These are phyloP conservation scores for Thalpophila matura DNA, from an alignment of 2,888 invertebrate species.

Conservation along the genomic window DNA sequence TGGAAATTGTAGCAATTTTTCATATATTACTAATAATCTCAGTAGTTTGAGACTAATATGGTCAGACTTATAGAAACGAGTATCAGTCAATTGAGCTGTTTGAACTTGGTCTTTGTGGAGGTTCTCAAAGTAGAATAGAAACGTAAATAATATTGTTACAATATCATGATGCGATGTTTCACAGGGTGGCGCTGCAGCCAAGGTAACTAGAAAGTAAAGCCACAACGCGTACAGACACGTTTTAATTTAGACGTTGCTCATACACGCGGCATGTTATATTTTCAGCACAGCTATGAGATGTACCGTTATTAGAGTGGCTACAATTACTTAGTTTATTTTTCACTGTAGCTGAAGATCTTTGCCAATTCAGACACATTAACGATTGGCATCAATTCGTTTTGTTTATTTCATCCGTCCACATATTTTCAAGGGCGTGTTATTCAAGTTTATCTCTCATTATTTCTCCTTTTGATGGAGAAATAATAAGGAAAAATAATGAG, in stretches of 20 bases:
- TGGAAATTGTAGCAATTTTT: constrained; percentile 25
- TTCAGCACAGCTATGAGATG: constrained; percentile 76
- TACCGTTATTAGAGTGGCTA: constrained; percentile 74
- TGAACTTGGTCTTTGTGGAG: background rate
- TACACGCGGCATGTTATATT: constrained; percentile 80
- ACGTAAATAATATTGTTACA: constrained; percentile 63
- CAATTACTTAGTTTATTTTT: constrained; percentile 63
- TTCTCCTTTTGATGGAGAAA: constrained; percentile 29
- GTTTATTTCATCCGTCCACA: constrained; percentile 49
- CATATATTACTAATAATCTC: background rate
- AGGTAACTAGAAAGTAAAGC: constrained; percentile 81
- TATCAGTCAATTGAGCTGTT: constrained; percentile 7
- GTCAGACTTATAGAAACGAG: background rate
- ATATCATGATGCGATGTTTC: constrained; percentile 76
- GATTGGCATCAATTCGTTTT: constrained; percentile 60
- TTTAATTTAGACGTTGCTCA: constrained; percentile 74
- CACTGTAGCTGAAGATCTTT: constrained; percentile 62
- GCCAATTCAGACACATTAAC: constrained; percentile 61
- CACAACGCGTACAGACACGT: constrained; percentile 69
- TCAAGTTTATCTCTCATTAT: constrained; percentile 34
- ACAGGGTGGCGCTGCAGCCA: constrained; percentile 88
- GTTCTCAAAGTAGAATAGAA: constrained; percentile 50
- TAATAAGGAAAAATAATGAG: constrained; percentile 46
- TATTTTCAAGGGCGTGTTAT: constrained; percentile 40
- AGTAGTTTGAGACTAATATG: background rate